A percentile compares a stretch with the other conserved stretches of the same genome.
Conservation (phyloP, 2,888 invertebrate species). For the Rhimphoctona megacephalus region DNA sequence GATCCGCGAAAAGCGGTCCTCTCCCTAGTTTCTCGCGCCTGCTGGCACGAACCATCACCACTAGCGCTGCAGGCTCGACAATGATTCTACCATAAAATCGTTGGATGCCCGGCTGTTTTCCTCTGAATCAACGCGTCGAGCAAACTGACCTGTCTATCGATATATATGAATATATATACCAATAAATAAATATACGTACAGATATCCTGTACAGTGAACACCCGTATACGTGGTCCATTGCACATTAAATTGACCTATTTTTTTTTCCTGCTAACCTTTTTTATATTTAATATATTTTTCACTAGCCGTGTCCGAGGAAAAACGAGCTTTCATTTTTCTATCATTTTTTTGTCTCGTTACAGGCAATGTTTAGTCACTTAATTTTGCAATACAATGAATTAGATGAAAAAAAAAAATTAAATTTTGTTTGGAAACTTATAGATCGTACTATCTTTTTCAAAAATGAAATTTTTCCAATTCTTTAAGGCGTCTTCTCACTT, state of each 20-base stretch:
- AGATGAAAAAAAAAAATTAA: too few species aligned
- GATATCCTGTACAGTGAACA: not conserved
- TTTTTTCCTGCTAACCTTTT: not conserved
- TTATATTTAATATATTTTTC: not conserved
- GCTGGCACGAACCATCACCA: conserved; percentile 35
- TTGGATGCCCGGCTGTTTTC: conserved; percentile 54
- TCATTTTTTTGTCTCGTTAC: not conserved
- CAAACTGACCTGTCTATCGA: conserved; percentile 44
- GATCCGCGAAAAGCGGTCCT: conserved; percentile 58
- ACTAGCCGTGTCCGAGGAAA: not conserved
- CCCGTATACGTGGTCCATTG: not conserved
- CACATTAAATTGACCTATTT: not conserved
- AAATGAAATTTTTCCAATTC: not conserved
- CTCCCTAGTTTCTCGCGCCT: conserved; percentile 43
- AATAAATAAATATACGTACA: not conserved
- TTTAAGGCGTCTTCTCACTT: too few species aligned
- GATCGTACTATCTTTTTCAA: too few species aligned
- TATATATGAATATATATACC: conserved; percentile 16
- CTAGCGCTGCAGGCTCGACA: conserved; percentile 60
- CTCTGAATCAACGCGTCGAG: conserved; percentile 53
- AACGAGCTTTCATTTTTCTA: too few species aligned
- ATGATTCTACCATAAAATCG: conserved; percentile 66
- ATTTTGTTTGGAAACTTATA: too few species aligned
- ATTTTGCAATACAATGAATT: not conserved
- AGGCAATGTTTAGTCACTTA: not conserved